phyloP scores from a whole-genome alignment of 1,140 invertebrate species.

The Pseudomyrmex dendroicus region DNA sequence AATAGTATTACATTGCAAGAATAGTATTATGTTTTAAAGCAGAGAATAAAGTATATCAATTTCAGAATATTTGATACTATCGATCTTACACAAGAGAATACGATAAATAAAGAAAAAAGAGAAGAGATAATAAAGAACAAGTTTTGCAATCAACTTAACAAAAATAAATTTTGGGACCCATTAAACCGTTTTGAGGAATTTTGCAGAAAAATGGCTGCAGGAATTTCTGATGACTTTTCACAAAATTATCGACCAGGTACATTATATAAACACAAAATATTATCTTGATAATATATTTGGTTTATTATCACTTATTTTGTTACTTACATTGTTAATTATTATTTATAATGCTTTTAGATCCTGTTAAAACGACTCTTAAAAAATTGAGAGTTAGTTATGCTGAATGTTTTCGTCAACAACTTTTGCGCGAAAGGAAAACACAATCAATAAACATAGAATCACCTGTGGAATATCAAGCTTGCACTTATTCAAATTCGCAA shows the following conservation, averaged over 20 bases:
- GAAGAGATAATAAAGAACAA: not conserved
- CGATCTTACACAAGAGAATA: not conserved
- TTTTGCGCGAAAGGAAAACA: not conserved
- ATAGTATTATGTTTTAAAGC: not conserved
- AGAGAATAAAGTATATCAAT: conserved; percentile 7
- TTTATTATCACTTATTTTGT: not conserved
- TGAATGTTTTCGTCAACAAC: conserved; percentile 19
- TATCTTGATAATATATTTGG: not conserved
- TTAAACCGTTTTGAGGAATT: not conserved
- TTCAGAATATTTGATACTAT: not conserved
- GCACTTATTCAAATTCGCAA: not conserved
- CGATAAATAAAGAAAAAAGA: not conserved
- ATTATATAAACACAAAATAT: not conserved
- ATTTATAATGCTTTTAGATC: conserved; percentile 23
- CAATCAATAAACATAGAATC: not conserved
- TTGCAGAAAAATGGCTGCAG: not conserved
- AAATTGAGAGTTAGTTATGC: not conserved
- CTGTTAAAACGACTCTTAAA: not conserved
- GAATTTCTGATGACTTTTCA: conserved; percentile 1
- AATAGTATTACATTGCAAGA: not conserved
- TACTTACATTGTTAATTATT: not conserved
- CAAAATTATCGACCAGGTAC: not conserved
- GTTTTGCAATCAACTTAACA: not conserved
- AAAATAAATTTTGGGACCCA: not conserved
- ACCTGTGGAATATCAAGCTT: conserved; percentile 10